Evolutionary conservation across 2,797 vertebrate species (phyloP), one percentile per base, ranked within the genome.

Genomic region (Mionectes olivaceus): DNA sequence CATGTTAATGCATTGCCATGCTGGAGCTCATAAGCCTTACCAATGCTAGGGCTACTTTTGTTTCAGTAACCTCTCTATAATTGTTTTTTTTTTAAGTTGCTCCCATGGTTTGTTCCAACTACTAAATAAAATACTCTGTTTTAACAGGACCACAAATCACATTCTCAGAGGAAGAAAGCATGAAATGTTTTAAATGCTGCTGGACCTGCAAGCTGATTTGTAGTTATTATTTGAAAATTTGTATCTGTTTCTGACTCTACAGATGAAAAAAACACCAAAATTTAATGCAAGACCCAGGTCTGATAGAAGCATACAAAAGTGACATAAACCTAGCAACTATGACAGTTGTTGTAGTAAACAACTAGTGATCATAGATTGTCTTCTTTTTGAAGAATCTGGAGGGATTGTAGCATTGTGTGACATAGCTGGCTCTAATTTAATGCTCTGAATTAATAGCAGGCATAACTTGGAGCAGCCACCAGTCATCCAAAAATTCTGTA

Each of bases 21-120:
- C 87, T 91, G 85, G 76, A 94, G 91, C 87, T 96, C 73, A 44
- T 84, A 89, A 92, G 82, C 68, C 76, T 77, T 89, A 87, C 69
- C 79, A 86, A 68, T 22, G 16, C 76, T 92, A 83, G 30, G 65
- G 61, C 82, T 93, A 78, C 89, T 94, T 91, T 87, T 96, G 85
- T 94, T 96, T 96, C 89, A 86, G 50, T 93, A 94, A 94, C 87
- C 87, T 82, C 75, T 43, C 77, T 55, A 11, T 93, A 93, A 70
- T 78, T 90, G 74, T 59, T 94, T 84, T 90, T 83, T 83, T 91
- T 87, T 47, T 71, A 88, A 80, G 87, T 90, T 95, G 41, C 87
- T 93, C 83, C 33, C 57, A 93, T 90, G 69, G 52, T 87, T 93
- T 59, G 35, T 91, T 94, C 81, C 81, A 95, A 77, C 63, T 94